Conservation (phyloP, 2,888 invertebrate genomes). For the Hyalella azteca region DNA sequence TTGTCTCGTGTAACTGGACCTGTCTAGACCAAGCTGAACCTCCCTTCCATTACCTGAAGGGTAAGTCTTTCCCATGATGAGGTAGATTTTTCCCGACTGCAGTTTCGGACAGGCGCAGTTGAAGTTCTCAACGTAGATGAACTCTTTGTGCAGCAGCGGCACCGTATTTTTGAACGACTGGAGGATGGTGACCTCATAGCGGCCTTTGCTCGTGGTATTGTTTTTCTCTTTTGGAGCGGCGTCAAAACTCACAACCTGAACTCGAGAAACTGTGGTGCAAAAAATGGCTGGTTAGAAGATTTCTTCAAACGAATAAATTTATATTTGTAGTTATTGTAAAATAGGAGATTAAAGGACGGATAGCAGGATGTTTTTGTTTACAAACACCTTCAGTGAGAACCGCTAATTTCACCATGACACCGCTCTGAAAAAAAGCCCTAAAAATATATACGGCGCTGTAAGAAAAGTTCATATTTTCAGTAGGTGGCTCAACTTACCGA, state of each 20-base stretch:
- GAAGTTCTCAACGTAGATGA: constrained; percentile 59
- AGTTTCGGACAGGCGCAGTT: constrained; percentile 59
- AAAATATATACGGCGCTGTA: too few relatives aligned
- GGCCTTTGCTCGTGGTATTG: constrained; percentile 38
- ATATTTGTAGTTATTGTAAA: too few relatives aligned
- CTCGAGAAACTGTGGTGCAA: constrained; percentile 50
- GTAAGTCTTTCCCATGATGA: constrained; percentile 60
- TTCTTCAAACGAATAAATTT: too few relatives aligned
- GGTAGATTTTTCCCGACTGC: constrained; percentile 59
- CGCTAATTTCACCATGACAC: too few relatives aligned
- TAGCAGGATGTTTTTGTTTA: too few relatives aligned
- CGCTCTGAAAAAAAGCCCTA: too few relatives aligned
- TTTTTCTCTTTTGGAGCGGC: constrained; percentile 44
- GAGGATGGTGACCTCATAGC: constrained; percentile 60
- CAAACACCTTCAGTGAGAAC: too few relatives aligned
- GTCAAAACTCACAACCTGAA: constrained; percentile 57
- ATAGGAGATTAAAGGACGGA: too few relatives aligned
- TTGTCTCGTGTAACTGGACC: constrained; percentile 59
- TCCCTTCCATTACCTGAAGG: constrained; percentile 58
- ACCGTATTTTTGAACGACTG: constrained; percentile 61
- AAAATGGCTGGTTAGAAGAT: too few relatives aligned
- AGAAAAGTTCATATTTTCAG: background rate
- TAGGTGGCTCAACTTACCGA: constrained; percentile 59
- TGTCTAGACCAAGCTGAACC: constrained; percentile 59
- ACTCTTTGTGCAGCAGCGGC: constrained; percentile 60